Percentiles rank a stretch among this genome's conserved stretches.
These are phyloP conservation scores for Spialia ferax DNA, from an alignment of 2,888 invertebrate genomes.

Conservation along the genomic window DNA sequence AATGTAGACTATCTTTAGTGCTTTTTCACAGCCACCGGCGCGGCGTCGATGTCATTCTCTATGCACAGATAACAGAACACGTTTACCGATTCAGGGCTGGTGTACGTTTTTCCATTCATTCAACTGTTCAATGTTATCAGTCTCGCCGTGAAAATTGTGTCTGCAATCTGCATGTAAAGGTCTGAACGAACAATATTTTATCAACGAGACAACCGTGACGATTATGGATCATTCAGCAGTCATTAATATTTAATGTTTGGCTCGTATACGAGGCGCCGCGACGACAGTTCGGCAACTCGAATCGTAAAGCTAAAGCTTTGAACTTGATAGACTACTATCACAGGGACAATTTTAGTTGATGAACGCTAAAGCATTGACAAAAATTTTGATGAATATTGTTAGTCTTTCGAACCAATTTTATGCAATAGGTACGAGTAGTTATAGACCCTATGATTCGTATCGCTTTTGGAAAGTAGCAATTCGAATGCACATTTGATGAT, in stretches of 20 bases:
- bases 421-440: too few species aligned
- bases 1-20: conserved; percentile 16
- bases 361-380: too few species aligned
- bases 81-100: conserved; percentile 16
- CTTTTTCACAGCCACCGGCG: conserved; percentile 15
- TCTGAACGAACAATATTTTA: not conserved
- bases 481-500: too few species aligned
- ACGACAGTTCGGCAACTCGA: not conserved
- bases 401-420: too few species aligned
- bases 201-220: not conserved
- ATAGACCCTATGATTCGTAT: too few species aligned
- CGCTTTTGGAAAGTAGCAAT: too few species aligned
- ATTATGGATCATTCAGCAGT: conserved; percentile 1
- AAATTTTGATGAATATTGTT: too few species aligned
- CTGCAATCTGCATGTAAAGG: too few species aligned
- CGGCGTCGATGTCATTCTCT: conserved; percentile 20
- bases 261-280: conserved; percentile 1
- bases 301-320: not conserved
- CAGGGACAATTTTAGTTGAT: too few species aligned
- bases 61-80: conserved; percentile 21
- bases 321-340: not conserved
- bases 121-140: conserved; percentile 21
- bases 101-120: conserved; percentile 25
- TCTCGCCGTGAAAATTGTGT: conserved; percentile 3
- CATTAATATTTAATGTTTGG: not conserved